A percentile compares a stretch with the other conserved stretches of the same genome.
Conservation (phyloP, 2,113 vertebrate genomes). For the Rhinoderma darwinii region DNA sequence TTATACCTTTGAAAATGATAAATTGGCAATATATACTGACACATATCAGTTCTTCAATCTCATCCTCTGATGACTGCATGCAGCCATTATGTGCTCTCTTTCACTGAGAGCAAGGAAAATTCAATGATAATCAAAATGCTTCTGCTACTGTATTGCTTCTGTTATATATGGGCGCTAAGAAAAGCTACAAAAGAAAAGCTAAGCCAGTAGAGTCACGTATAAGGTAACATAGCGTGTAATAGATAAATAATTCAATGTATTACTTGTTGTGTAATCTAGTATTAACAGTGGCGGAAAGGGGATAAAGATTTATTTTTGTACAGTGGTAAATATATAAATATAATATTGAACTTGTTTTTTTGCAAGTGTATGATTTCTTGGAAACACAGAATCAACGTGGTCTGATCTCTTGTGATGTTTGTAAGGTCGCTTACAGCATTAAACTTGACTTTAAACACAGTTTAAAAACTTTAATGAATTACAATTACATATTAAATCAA, state of each 20-base stretch:
- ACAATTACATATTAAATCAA: too few relatives aligned
- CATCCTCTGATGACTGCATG: background rate
- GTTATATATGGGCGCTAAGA: background rate
- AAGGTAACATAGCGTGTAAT: background rate
- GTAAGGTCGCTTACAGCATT: too few relatives aligned
- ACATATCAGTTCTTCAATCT: conserved; percentile 6
- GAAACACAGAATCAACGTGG: too few relatives aligned
- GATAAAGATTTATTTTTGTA: background rate
- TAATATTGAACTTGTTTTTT: too few relatives aligned
- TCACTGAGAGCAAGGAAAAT: background rate
- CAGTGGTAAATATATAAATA: too few relatives aligned
- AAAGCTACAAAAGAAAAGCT: background rate
- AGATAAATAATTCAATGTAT: background rate
- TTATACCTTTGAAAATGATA: conserved; percentile 58
- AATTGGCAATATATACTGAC: conserved; percentile 42
- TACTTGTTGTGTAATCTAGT: background rate
- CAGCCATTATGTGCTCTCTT: conserved; percentile 1
- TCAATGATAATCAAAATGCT: conserved; percentile 8
- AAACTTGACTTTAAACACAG: too few relatives aligned
- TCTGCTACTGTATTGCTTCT: background rate
- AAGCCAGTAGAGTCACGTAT: background rate
- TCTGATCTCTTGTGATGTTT: too few relatives aligned
- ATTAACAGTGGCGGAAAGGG: background rate
- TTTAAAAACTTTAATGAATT: too few relatives aligned
- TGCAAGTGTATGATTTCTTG: too few relatives aligned